Base-by-base conservation (phyloP, 1,140 invertebrate genomes). In the Centruroides sculpturatus region DNA sequence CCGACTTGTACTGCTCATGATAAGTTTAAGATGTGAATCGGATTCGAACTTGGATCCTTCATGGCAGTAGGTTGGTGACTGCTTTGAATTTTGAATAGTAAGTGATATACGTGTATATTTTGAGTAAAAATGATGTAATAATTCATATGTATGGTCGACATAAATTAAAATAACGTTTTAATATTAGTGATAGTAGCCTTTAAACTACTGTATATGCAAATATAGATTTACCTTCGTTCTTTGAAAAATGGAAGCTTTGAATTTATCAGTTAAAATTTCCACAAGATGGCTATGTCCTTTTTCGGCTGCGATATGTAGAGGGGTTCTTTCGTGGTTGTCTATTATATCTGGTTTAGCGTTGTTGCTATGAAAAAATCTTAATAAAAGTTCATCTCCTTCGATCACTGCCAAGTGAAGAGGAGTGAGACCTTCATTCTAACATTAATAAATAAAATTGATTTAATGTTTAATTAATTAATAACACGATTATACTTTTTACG, bases 261-360 rank as follows among this genome's bases (percentile, higher is more conserved):
- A 98, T 76, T 98, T 98, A 71, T 99, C 95, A 0, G 93, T 92
- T 36, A 99, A 74, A 8, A 96, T 79, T 72, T 99, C 96, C 10
- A 99, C 98, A 64, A 98, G 86, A 35, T 83, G 80, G 3, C 92
- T 95, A 70, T 97, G 89, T 0, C 96, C 96, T 71, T 92, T 87
- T 76, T 98, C 94, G 1, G 96, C 94, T 7, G 96, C 96, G 64
- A 99, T 78, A 75, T 99, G 95, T 80, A 99, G 87, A 0, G 95
- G 92, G 6, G 92, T 97, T 49, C 92, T 83, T 75, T 98, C 94
- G 53, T 88, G 74, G 35, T 57, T 91, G 74, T 99, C 95, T 48
- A 85, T 81, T 64, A 98, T 85, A 66, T 91, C 88, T 8, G 94
- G 89, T 63, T 96, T 92, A 1, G 94, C 95, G 69, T 92, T 82